Base-by-base conservation (phyloP, 2,888 invertebrate genomes). In the Dynastes hyllus region DNA sequence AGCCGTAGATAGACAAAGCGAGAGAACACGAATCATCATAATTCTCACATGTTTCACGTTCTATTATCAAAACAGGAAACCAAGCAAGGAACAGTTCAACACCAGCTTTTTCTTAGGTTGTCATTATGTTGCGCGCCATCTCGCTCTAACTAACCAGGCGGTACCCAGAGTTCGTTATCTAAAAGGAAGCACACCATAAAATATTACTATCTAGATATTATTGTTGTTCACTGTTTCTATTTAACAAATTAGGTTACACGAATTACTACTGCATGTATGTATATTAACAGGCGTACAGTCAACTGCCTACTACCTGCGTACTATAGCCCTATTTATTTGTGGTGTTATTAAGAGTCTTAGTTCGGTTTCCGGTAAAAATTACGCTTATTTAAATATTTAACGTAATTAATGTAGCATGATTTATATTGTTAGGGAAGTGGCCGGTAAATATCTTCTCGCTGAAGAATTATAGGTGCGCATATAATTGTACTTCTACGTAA, bases 131-230 rank as follows among this genome's bases (percentile, higher is more conserved):
- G 27, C 40, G 40, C 1, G 22, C 45, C 29, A 45, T 75, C 73
- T 61, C 61, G 1, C 61, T 75, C 61, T 61, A 50, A 61, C 61
- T 61, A 61, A 63, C 61, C 40, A 27, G 58, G 37, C 40, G 37
- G 27, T 71, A 37, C 58, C 32, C 22, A 51, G 37, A 67, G 45
- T 58, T 77, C 77, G 78, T 78, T 80, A 75, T 80, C 78, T 79
- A 27, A 67, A 76, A 81, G 82, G 82, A 82, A 82, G 78, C 81
- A 70, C 78, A 70, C 78, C 80, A 80, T 81, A 81, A 82, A 82
- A 80, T 80, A 80, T 80, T 81, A 80, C 73, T 45, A 77, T 80
- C 75, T 73, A 79, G 81, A 81, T 78, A 78, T 70, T 70, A 78
- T 78, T 78, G 78, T 78, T 58, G 70, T 32, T 61, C 50, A 71